Percentiles rank a stretch among this genome's conserved stretches.
phyloP scores from a whole-genome alignment of 2,797 vertebrate species.

The Bufotes viridis region DNA sequence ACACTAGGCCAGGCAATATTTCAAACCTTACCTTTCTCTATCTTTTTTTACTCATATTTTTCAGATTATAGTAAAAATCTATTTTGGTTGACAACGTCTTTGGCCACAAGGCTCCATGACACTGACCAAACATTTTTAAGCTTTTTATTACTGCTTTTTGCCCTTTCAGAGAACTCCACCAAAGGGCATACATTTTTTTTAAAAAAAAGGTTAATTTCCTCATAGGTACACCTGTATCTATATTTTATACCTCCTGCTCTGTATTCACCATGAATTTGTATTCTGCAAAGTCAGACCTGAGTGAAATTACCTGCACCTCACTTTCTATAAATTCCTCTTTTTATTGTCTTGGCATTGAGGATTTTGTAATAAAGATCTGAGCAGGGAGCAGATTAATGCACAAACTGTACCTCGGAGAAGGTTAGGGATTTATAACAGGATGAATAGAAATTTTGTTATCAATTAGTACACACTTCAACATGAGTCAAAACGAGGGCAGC shows the following conservation, averaged over 20 bases:
- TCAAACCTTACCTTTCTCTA: neutral
- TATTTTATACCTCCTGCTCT: neutral
- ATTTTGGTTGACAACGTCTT: neutral
- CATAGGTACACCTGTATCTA: neutral
- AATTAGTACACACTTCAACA: conserved; percentile 26
- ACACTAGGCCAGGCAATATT: too few relatives aligned
- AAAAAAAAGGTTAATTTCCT: neutral
- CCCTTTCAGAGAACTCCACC: neutral
- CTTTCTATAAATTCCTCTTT: conserved; percentile 15
- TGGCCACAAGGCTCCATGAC: neutral
- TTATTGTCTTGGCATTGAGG: conserved; percentile 11
- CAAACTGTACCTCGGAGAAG: neutral
- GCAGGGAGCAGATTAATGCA: conserved; percentile 5
- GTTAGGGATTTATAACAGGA: conserved; percentile 8
- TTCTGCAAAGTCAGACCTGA: neutral
- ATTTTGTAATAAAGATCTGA: conserved; percentile 16
- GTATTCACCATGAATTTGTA: conserved; percentile 1
- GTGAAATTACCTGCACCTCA: conserved; percentile 9
- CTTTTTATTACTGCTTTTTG: neutral
- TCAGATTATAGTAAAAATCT: neutral
- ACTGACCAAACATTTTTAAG: neutral
- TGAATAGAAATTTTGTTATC: conserved; percentile 21
- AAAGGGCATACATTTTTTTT: neutral
- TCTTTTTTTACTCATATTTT: neutral
- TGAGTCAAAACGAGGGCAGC: neutral